These are phyloP conservation scores for Dorcus hopei DNA, from an alignment of 2,888 invertebrate species.

Conservation along the genomic window DNA sequence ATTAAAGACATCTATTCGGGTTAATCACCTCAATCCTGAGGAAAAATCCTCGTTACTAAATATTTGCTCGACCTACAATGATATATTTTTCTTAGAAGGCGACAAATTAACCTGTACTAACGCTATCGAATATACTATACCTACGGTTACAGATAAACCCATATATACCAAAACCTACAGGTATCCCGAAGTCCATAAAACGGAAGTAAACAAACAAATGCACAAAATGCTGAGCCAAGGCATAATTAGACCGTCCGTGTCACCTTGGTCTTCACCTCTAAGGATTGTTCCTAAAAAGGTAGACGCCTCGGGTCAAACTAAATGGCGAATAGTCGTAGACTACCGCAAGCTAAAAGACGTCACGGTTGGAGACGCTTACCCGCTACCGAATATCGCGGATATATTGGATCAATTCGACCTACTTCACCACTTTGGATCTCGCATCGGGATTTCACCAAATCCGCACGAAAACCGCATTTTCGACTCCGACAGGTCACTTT, in stretches of 20 bases:
- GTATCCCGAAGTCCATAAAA: slow-evolving; percentile 36
- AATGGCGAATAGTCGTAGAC: slow-evolving; percentile 30
- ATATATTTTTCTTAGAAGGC: background rate
- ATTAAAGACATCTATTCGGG: background rate
- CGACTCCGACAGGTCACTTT: slow-evolving; percentile 31
- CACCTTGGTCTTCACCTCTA: slow-evolving; percentile 26
- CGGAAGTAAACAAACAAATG: slow-evolving; percentile 28
- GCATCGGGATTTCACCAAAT: too few species aligned
- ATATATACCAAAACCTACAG: background rate
- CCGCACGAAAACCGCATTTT: slow-evolving; percentile 19
- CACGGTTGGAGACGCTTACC: slow-evolving; percentile 36
- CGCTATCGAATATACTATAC: background rate
- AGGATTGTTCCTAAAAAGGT: slow-evolving; percentile 38
- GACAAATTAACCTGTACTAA: background rate
- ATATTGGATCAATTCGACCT: slow-evolving; percentile 28
- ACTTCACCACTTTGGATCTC: slow-evolving; percentile 22
- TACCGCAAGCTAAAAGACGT: slow-evolving; percentile 41
- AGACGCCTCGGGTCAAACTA: slow-evolving; percentile 22
- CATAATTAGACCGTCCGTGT: background rate
- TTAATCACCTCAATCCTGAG: background rate
- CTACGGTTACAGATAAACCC: background rate
- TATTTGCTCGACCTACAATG: background rate
- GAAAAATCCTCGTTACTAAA: background rate
- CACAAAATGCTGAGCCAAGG: background rate
- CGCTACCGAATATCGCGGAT: slow-evolving; percentile 29